phyloP scores from a whole-genome alignment of 2,888 invertebrate genomes.

The Allophyes oxyacanthae region DNA sequence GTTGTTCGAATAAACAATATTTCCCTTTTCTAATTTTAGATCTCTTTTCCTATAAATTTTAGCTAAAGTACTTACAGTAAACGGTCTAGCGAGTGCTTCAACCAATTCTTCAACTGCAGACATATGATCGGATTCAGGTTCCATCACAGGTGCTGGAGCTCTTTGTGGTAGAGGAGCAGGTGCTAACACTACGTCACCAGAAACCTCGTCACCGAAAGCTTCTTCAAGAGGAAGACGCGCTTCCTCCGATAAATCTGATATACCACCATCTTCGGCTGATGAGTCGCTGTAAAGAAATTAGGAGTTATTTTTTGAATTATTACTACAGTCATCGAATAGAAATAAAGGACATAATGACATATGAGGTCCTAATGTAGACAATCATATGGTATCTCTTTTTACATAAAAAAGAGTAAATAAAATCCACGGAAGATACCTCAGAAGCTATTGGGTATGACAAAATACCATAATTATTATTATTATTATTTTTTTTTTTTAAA shows the following conservation, averaged over 20 bases:
- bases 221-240: slow-evolving; percentile 80
- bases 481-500: too few species aligned
- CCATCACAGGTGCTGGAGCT: slow-evolving; percentile 75
- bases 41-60: too few species aligned
- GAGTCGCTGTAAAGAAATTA: slow-evolving; percentile 70
- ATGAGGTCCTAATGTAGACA: too few species aligned
- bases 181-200: slow-evolving; percentile 63
- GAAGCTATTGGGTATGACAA: too few species aligned
- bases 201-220: slow-evolving; percentile 78
- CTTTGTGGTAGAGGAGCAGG: slow-evolving; percentile 82
- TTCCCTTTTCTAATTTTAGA: too few species aligned
- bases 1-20: too few species aligned
- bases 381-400: too few species aligned
- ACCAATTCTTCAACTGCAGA: slow-evolving; percentile 83
- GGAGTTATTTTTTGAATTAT: not conserved
- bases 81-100: slow-evolving; percentile 83
- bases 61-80: slow-evolving; percentile 73
- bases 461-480: too few species aligned
- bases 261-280: slow-evolving; percentile 77
- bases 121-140: slow-evolving; percentile 75
- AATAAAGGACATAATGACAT: too few species aligned
- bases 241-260: slow-evolving; percentile 73
- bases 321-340: too few species aligned
- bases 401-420: too few species aligned
- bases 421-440: too few species aligned